Conservation (phyloP, 2,797 vertebrate species). For the Ambastaia sidthimunki region DNA sequence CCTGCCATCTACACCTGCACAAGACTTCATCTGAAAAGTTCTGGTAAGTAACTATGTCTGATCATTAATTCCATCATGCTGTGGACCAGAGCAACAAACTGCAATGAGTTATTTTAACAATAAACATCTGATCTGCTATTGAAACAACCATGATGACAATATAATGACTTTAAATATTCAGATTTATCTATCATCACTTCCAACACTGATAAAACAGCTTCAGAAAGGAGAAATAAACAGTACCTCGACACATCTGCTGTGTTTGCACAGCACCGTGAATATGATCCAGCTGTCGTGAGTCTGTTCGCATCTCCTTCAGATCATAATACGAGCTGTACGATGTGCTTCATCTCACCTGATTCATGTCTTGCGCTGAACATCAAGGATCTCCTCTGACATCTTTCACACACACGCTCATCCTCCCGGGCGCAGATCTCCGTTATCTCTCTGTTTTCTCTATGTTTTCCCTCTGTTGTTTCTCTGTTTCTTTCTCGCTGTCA, state of each 20-base stretch:
- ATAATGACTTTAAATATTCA: constrained; percentile 2
- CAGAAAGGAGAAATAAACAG: neutral
- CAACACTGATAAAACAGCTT: neutral
- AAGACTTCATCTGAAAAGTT: constrained; percentile 37
- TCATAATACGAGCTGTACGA: neutral
- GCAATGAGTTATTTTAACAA: neutral
- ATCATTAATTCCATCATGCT: neutral
- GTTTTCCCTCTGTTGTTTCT: too few relatives aligned
- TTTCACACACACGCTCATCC: constrained; percentile 35
- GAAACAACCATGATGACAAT: neutral
- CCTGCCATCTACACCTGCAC: constrained; percentile 26
- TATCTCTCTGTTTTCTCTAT: neutral
- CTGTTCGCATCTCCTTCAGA: constrained; percentile 12
- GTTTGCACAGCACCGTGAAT: constrained; percentile 18
- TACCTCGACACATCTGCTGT: constrained; percentile 11
- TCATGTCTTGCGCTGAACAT: constrained; percentile 73
- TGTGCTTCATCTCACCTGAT: constrained; percentile 70
- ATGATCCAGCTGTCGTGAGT: constrained; percentile 17
- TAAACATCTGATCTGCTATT: neutral
- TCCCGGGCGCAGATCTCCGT: constrained; percentile 8
- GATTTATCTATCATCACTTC: constrained; percentile 58
- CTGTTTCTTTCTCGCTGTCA: constrained; percentile 16
- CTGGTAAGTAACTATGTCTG: neutral
- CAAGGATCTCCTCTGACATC: constrained; percentile 66
- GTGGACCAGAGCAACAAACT: neutral